These are phyloP conservation scores for Diorhabda carinulata DNA, from an alignment of 1,140 invertebrate genomes.

Conservation along the genomic window DNA sequence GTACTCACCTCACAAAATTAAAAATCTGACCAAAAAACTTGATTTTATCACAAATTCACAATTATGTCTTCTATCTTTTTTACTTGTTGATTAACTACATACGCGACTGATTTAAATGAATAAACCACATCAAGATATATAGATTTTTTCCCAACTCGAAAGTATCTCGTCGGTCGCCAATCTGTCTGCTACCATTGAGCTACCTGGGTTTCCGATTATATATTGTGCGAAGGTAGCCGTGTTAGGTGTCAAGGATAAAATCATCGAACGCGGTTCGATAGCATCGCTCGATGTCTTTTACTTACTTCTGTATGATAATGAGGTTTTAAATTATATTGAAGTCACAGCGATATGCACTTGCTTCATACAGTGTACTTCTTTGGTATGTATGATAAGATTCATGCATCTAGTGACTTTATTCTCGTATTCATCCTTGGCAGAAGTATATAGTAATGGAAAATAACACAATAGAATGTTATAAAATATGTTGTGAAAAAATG, in stretches of 20 bases:
- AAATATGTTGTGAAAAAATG: too few relatives aligned
- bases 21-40: neutral
- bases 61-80: neutral
- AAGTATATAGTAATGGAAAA: too few relatives aligned
- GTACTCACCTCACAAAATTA: neutral
- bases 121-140: neutral
- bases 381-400: too few relatives aligned
- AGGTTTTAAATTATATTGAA: too few relatives aligned
- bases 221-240: neutral
- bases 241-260: neutral
- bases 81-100: neutral
- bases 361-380: too few relatives aligned
- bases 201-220: neutral
- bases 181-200: constrained; percentile 1
- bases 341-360: too few relatives aligned
- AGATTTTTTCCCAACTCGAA: neutral
- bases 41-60: neutral
- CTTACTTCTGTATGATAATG: neutral
- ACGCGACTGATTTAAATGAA: neutral
- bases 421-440: too few relatives aligned
- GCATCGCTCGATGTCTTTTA: neutral
- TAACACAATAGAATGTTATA: too few relatives aligned
- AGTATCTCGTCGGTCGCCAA: constrained; percentile 1
- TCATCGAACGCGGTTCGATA: neutral
- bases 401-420: too few relatives aligned